A percentile compares a stretch with the other conserved stretches of the same genome.
Evolutionary conservation across 2,797 vertebrate genomes (phyloP).

Genomic region (Meriones psammophilus): DNA sequence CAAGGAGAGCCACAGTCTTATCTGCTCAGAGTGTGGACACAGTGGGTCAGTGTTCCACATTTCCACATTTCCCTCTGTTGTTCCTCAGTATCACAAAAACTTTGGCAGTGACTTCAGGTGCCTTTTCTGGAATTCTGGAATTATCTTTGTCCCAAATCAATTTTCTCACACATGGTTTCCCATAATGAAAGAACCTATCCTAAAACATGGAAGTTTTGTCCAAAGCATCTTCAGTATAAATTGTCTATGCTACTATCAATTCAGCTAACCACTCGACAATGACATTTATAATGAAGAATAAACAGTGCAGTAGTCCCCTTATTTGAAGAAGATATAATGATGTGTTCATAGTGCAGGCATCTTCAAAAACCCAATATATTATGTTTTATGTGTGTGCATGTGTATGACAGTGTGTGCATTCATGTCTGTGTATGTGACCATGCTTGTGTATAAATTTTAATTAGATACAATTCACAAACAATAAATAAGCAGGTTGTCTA

Average conservation of each 20-base stretch:
- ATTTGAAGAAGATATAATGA: not conserved
- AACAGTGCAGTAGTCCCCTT: not conserved
- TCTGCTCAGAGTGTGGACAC: not conserved
- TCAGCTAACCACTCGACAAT: not conserved
- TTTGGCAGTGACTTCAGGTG: not conserved
- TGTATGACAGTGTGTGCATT: not conserved
- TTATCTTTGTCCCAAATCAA: slow-evolving; percentile 45
- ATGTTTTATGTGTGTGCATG: not conserved
- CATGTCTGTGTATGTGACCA: not conserved
- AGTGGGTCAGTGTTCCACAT: not conserved
- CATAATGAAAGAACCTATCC: not conserved
- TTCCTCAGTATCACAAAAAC: not conserved
- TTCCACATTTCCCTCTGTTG: not conserved
- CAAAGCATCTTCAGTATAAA: slow-evolving; percentile 26
- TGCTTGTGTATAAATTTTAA: not conserved
- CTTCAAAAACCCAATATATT: not conserved
- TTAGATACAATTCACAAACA: not conserved
- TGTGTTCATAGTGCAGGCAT: not conserved
- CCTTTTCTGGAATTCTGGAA: slow-evolving; percentile 55
- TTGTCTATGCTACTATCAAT: not conserved
- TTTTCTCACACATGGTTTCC: not conserved
- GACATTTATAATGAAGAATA: not conserved
- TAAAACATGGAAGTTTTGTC: slow-evolving; percentile 22
- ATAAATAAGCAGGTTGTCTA: not conserved
- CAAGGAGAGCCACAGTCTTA: slow-evolving; percentile 12